A percentile compares a stretch with the other conserved stretches of the same genome.
These are phyloP conservation scores for Opisthocomus hoazin DNA, from an alignment of 2,113 vertebrate species.

Conservation along the genomic window DNA sequence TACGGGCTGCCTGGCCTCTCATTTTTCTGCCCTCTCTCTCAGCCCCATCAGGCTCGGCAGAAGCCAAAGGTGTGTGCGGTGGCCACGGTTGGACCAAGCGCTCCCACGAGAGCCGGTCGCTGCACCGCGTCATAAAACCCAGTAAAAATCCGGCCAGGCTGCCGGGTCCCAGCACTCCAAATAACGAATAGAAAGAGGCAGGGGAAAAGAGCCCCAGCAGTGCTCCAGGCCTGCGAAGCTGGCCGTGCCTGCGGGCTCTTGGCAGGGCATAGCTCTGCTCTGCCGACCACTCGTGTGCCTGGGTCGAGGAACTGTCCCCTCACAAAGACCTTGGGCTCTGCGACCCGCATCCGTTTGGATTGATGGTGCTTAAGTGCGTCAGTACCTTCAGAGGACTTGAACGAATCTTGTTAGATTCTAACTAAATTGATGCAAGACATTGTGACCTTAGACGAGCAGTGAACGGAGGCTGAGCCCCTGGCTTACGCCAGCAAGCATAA, in stretches of 20 bases:
- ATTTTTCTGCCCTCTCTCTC: neutral
- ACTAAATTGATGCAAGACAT: neutral
- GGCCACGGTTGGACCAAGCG: neutral
- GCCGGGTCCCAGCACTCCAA: neutral
- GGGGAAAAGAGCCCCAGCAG: neutral
- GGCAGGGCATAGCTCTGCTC: neutral
- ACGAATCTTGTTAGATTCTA: neutral
- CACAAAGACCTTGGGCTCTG: neutral
- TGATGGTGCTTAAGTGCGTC: neutral
- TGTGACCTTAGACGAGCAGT: neutral
- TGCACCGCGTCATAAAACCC: accelerated
- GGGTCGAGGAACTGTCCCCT: neutral
- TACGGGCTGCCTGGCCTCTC: neutral
- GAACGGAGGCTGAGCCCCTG: neutral
- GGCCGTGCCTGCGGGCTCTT: accelerated
- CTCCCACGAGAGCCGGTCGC: accelerated
- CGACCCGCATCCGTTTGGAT: neutral
- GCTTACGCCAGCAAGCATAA: accelerated
- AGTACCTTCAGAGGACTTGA: neutral
- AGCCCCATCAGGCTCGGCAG: accelerated
- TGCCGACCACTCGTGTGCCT: accelerated
- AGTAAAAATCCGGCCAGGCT: neutral
- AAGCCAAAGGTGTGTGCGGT: accelerated
- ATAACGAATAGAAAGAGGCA: neutral
- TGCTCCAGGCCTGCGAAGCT: neutral